Evolutionary conservation across 2,888 invertebrate genomes (phyloP), one percentile per base, ranked within the genome.

Genomic region (Phorcus lineatus): DNA sequence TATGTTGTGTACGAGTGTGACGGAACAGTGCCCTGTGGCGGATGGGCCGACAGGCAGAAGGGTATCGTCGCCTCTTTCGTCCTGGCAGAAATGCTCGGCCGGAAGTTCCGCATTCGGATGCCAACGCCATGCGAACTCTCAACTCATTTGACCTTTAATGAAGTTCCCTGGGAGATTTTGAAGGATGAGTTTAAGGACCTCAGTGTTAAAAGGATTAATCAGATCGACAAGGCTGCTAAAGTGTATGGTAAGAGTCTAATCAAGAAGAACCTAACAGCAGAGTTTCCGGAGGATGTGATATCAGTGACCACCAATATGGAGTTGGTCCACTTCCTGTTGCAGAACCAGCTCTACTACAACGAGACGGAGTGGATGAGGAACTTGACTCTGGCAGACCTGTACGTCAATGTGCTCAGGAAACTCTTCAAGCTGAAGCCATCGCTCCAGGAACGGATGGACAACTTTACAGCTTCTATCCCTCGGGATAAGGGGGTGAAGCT

Each of bases 31-130:
- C 74, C 52, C 0, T 84, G 84, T 31, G 81, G 83, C 31, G 85
- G 85, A 3, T 85, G 83, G 83, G 85, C 79, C 2, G 84, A 85
- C 79, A 40, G 85, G 0, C 78, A 84, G 52, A 80, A 81, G 24
- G 85, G 85, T 7, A 81, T 85, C n/a, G 76, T 85, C 28, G 52
- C 79, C 11, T 19, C 80, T 2, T 85, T 70, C 70, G 78, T 83
- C 19, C n/a, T 82, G 17, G 81, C 85, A 0, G 24, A 77, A n/a
- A 70, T 80, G 16, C 67, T 81, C 17, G 82, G 80, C 16, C 67
- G 81, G 36, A 54, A 77, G 52, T 84, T 85, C 74, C 79, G 76
- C 22, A 81, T 85, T 52, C 57, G 77, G 75, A 83, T 84, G 53
- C 74, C 78, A 16, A 55, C 62, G 17, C 81, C 82, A n/a, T 85